Percentiles rank a stretch among this genome's conserved stretches.
phyloP scores from a whole-genome alignment of 2,797 vertebrate genomes.

The Kryptopterus vitreolus region DNA sequence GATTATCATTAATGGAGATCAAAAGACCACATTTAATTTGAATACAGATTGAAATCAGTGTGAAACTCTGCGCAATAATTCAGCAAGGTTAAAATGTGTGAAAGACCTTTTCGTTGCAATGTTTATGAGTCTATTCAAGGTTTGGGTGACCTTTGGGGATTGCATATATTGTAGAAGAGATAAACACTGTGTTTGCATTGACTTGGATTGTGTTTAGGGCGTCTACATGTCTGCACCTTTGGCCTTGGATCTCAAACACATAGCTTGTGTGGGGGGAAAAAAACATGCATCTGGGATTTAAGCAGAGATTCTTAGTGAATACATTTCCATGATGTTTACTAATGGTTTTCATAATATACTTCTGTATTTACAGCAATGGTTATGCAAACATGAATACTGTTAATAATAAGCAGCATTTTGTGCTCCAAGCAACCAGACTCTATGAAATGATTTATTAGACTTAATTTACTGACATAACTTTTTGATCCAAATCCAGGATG shows the following conservation, averaged over 20 bases:
- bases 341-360: background rate
- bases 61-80: background rate
- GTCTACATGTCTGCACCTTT: constrained; percentile 9
- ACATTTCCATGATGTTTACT: background rate
- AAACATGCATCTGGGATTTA: background rate
- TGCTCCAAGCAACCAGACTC: no score
- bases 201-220: constrained; percentile 9
- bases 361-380: background rate
- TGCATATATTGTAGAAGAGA: background rate
- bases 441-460: no score
- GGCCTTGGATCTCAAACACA: constrained; percentile 36
- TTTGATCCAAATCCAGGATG: no score
- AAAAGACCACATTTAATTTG: constrained; percentile 1
- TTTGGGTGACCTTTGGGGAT: background rate
- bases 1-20: constrained; percentile 13
- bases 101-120: background rate
- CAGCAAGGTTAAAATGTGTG: background rate
- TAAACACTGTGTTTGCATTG: background rate
- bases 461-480: no score
- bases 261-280: constrained; percentile 11
- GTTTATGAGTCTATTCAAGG: background rate
- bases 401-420: background rate
- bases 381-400: background rate
- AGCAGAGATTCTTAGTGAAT: background rate
- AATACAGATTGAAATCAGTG: background rate